Conservation (phyloP, 2,113 vertebrate species). For the Hippopotamus amphibius region DNA sequence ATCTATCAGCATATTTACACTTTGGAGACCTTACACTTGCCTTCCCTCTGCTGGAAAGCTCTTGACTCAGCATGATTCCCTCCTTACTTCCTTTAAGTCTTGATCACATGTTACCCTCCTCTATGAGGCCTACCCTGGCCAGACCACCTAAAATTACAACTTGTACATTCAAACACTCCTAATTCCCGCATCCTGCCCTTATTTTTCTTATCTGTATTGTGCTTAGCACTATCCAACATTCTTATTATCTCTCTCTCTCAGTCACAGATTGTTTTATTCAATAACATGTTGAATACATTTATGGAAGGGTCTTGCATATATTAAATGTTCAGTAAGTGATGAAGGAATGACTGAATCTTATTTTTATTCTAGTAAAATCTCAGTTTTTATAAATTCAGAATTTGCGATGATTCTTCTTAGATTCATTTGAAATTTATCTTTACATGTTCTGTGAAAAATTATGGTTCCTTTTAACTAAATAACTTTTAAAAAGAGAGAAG, state of each 20-base stretch:
- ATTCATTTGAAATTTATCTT: constrained; percentile 34
- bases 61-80: background rate
- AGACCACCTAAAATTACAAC: background rate
- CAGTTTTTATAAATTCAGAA: constrained; percentile 11
- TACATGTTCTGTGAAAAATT: background rate
- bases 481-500: background rate
- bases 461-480: background rate
- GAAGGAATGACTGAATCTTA: background rate
- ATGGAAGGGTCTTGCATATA: background rate
- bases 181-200: background rate
- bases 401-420: constrained; percentile 10
- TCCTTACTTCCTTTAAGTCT: background rate
- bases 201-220: background rate
- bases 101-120: background rate
- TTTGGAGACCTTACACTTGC: background rate
- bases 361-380: constrained; percentile 17
- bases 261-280: background rate
- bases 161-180: background rate
- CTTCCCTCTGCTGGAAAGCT: background rate
- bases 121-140: background rate
- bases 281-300: background rate
- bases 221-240: background rate
- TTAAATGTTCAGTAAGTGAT: background rate
- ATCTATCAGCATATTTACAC: background rate
- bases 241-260: background rate